These are phyloP conservation scores for Coilia nasus DNA, from an alignment of 2,797 vertebrate species.

Conservation along the genomic window DNA sequence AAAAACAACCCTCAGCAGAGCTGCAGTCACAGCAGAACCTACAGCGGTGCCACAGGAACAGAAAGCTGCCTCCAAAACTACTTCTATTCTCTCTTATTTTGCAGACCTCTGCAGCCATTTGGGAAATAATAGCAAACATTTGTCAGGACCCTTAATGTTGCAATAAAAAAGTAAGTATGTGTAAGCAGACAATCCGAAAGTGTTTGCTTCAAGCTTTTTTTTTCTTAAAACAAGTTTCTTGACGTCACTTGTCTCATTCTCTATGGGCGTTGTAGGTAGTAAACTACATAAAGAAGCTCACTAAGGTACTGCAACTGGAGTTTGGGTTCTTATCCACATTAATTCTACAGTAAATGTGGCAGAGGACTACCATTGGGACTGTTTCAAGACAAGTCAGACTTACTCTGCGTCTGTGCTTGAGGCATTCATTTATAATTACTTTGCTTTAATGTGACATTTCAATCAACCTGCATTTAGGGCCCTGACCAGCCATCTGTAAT, in stretches of 20 bases:
- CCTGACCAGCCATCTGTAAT: background rate
- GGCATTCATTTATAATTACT: background rate
- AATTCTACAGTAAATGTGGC: background rate
- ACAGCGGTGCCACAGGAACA: background rate
- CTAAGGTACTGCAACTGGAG: background rate
- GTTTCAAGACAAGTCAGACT: background rate
- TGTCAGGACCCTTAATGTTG: constrained; percentile 2
- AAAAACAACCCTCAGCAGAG: background rate
- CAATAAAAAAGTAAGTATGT: background rate
- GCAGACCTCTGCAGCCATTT: background rate
- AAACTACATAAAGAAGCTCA: background rate
- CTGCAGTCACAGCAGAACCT: constrained; percentile 1
- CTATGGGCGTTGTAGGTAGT: background rate
- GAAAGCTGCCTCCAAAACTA: background rate
- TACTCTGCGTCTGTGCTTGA: background rate
- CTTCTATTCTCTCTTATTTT: background rate
- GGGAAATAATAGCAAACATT: background rate
- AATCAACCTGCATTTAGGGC: background rate
- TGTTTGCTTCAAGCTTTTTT: background rate
- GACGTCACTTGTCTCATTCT: background rate
- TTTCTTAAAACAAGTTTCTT: background rate
- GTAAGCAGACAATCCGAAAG: background rate
- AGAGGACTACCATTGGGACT: background rate
- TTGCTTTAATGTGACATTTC: background rate
- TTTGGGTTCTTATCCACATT: background rate